Conservation (phyloP, 2,797 vertebrate genomes). For the Corythornis leucogaster region DNA sequence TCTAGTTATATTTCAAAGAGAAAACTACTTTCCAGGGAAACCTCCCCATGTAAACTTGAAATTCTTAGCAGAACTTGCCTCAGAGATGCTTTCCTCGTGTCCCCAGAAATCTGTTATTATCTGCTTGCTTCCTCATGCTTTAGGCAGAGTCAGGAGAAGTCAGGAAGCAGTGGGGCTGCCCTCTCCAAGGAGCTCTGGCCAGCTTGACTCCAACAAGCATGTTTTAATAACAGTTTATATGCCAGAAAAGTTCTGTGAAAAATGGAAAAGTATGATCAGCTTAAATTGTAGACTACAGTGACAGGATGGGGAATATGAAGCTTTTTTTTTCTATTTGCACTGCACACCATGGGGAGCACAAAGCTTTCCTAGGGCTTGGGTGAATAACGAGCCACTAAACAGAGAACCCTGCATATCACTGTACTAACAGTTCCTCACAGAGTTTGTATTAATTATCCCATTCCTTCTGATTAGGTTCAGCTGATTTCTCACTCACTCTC, state of each 20-base stretch:
- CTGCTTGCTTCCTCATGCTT: neutral
- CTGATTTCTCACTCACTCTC: constrained; percentile 56
- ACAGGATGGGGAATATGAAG: constrained; percentile 10
- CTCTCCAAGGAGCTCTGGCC: neutral
- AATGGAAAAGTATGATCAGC: neutral
- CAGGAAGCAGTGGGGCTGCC: neutral
- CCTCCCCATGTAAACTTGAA: neutral
- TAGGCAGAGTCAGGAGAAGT: neutral
- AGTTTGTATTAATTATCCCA: constrained; percentile 38
- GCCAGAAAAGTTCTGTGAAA: neutral
- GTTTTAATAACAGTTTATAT: neutral
- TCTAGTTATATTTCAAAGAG: neutral
- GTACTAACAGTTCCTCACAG: constrained; percentile 15
- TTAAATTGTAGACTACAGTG: neutral
- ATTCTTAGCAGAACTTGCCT: neutral
- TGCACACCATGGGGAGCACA: neutral
- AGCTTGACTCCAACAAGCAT: neutral
- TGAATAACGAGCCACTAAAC: constrained; percentile 26
- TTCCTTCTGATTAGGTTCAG: constrained; percentile 54
- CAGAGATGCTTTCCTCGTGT: neutral
- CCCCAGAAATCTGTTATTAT: neutral
- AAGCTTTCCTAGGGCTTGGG: neutral
- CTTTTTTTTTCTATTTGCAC: constrained; percentile 1
- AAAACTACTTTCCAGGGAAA: neutral
- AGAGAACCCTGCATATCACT: neutral